Conservation (phyloP, 2,888 invertebrate genomes). For the Drosophila conformis region DNA sequence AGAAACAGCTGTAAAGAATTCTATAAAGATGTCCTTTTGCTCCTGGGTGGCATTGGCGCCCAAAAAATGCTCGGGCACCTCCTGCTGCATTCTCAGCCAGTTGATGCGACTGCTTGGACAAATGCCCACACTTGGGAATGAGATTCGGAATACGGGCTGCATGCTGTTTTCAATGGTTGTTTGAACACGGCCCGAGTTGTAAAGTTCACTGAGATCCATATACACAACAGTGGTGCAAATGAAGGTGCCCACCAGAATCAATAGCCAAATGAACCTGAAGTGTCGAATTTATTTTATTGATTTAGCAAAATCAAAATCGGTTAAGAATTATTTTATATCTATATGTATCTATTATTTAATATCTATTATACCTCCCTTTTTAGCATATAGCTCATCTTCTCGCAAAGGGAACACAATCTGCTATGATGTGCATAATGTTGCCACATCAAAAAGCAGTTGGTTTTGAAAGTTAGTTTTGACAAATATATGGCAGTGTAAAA, state of each 20-base stretch:
- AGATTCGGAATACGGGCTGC: slow-evolving; percentile 73
- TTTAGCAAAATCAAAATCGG: no score
- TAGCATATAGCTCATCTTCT: no score
- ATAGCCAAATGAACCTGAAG: slow-evolving; percentile 76
- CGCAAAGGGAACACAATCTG: no score
- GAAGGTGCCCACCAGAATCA: slow-evolving; percentile 73
- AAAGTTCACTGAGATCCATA: slow-evolving; percentile 71
- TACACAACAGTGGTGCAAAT: slow-evolving; percentile 73
- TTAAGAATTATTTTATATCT: no score
- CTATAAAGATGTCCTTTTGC: slow-evolving; percentile 62
- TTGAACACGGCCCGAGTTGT: slow-evolving; percentile 68
- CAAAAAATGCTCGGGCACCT: slow-evolving; percentile 71
- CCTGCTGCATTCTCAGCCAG: slow-evolving; percentile 65
- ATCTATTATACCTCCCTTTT: no score
- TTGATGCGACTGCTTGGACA: slow-evolving; percentile 81
- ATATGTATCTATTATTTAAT: no score
- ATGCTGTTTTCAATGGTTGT: slow-evolving; percentile 82
- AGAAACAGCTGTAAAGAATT: slow-evolving; percentile 67
- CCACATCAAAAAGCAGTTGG: no score
- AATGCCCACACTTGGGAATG: slow-evolving; percentile 82
- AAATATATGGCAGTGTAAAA: background rate
- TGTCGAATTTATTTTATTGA: background rate
- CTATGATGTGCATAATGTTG: no score
- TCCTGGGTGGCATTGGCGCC: slow-evolving; percentile 65
- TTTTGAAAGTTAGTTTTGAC: background rate